Conservation (phyloP, 2,797 vertebrate species). For the Fringilla coelebs region DNA sequence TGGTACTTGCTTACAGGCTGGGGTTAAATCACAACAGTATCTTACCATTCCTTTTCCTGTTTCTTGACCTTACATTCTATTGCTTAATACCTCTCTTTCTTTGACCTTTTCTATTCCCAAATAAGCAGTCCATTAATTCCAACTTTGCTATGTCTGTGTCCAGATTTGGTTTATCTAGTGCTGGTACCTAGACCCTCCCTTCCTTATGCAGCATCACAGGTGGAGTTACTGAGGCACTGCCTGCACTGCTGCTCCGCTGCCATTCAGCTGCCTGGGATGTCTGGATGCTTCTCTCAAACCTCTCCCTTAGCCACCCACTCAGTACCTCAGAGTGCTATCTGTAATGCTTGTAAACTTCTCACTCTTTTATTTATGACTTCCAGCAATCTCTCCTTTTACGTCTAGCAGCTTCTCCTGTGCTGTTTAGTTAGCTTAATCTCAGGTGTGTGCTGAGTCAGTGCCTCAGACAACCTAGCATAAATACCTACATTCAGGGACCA, state of each 20-base stretch:
- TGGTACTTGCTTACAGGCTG: neutral
- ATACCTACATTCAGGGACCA: neutral
- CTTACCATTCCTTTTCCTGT: fast-evolving
- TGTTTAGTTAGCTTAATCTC: neutral
- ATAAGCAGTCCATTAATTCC: neutral
- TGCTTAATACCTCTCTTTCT: neutral
- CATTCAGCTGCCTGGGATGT: neutral
- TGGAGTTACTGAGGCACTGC: neutral
- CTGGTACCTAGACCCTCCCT: neutral
- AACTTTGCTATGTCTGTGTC: fast-evolving
- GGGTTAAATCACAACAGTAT: neutral
- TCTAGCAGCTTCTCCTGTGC: neutral
- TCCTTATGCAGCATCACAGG: neutral
- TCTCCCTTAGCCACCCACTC: neutral
- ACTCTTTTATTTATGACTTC: neutral
- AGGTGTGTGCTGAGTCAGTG: neutral
- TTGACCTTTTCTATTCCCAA: neutral
- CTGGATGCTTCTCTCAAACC: neutral
- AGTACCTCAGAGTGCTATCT: neutral
- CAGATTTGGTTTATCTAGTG: neutral
- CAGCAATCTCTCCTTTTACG: fast-evolving
- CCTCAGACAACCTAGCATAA: neutral
- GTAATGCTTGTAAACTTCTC: neutral
- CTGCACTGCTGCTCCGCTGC: neutral
- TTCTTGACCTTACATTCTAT: neutral